Base-by-base conservation (phyloP, 2,888 invertebrate genomes). In the Eupeodes latifasciatus region DNA sequence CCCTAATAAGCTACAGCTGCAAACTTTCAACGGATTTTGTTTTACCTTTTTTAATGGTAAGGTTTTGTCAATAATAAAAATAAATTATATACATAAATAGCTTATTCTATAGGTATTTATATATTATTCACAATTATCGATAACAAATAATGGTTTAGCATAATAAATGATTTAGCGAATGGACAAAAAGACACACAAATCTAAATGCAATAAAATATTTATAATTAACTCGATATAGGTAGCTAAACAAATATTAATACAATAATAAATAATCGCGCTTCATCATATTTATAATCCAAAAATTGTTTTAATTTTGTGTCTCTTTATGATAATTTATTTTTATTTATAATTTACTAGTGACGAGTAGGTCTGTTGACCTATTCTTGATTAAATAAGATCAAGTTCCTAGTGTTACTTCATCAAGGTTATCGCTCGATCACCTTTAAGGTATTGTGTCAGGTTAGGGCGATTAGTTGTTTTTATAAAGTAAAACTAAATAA, bases 111-210 rank as follows among this genome's bases (percentile, higher is more conserved):
- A 55, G 9, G 14, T 55, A 14, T 34, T 27, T 27, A 27, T 2
- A 27, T 27, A 2, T 27, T 27, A 49, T 27, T 14, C 0, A 10
- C 7, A 67, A 27, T 67, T 10, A 51, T 67, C 34, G 4, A 67
- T 36, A 51, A 3, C 34, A 51, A 67, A 51, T 51, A 51, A n/a
- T 67, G n/a, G n/a, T 27, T 7, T 34, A n/a, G 34, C n/a, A 51
- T 67, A 67, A 51, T 34, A 67, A 67, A 67, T n/a, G 47, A 66
- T 19, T 47, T 27, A 27, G 4, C 9, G 14, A 44, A 64, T 47
- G 10, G 16, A 66, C 49, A 66, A 66, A 49, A 66, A 34, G 9
- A 27, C 5, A 67, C n/a, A 10, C 5, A 51, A 27, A 49, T 5
- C 5, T 34, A 34, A 2, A 67, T 51, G 11, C 51, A 51, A 53